Base-by-base conservation (phyloP, 2,797 vertebrate genomes). In the Tangara arthus region DNA sequence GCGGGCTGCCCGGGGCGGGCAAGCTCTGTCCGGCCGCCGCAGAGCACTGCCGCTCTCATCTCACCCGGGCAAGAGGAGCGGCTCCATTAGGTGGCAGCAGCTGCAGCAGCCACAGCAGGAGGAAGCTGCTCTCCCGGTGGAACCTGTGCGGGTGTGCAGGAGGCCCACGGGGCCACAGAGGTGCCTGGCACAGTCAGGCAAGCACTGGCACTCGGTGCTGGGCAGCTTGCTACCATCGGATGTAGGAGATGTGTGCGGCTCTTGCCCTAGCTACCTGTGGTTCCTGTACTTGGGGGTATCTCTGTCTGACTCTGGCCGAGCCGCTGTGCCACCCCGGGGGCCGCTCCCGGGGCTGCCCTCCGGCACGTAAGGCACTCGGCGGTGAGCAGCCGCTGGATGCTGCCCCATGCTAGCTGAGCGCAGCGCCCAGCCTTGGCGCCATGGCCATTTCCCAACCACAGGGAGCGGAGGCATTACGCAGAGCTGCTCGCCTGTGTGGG, bases 71-170 rank as follows among this genome's bases (percentile, higher is more conserved):
- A 3, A 0, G 17, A 44, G 65, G 35, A 91, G 59, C 1, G 2
- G 84, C 75, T 87, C 94, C 90, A 1, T 95, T 93, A 97, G 87
- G 83, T 89, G 92, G 95, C 93, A 94, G 94, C 95, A 93, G 82
- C 26, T 50, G 49, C 73, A 53, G 85, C 71, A 60, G 50, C 27
- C 63, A 16, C 64, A 52, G 68, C n/a, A n/a, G 52, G 44, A 46
- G 37, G 35, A 47, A 35, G 34, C 50, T 46, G 28, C 19, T 59
- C 14, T 77, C 44, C 13, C 39, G 1, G 1, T 16, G 49, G 41
- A 47, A 91, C 55, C 2, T 32, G 50, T 15, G n/a, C 0, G 18
- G 42, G 14, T 26, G 39, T 1, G 1, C 4, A 0, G 39, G 27
- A 39, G 55, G 63, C 46, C 65, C 39, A 5, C 1, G 60, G 44